Evolutionary conservation across 2,888 invertebrate species (phyloP), one percentile per base, ranked within the genome.

Genomic region (Caenorhabditis sp.): DNA sequence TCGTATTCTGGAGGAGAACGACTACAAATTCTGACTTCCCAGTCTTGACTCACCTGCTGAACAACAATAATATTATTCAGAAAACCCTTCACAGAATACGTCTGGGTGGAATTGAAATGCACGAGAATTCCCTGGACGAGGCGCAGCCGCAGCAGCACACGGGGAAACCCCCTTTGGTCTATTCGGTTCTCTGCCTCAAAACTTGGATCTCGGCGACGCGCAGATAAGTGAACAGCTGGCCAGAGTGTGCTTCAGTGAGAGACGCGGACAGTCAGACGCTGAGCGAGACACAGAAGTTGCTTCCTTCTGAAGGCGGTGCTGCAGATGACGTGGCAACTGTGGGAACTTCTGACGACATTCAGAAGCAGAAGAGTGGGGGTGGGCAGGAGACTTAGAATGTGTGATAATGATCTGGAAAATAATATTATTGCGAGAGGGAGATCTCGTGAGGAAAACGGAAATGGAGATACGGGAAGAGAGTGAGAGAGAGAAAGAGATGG

Each of bases 261-360:
- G 47, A 63, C 70, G 69, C 79, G 72, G 79, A 31, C 70, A 28
- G 64, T 63, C 70, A 70, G 70, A 70, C 70, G 31, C 63, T 22
- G 63, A 61, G 31, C 28, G 77, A 79, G 77, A 54, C 54, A 47
- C 47, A 47, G 47, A n/a, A 69, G 24, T 61, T 56, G 56, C 66
- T 38, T 66, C 38, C 77, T 79, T 56, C 70, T 64, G 70, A 77
- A 68, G 76, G 66, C 76, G 49, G 69, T 69, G 66, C 47, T 64
- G 41, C 74, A 38, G 79, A 70, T 61, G 79, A 68, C 69, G 56
- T 79, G 63, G 79, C 61, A 49, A 59, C 69, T 41, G 68, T 58
- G 76, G 41, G 61, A 49, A 77, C 79, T 70, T 63, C 79, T 64
- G 79, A 79, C 79, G 79, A 79, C 79, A 79, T 79, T 72, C 79